phyloP scores from a whole-genome alignment of 2,797 vertebrate genomes.

The Hapalemur alaotrensis region DNA sequence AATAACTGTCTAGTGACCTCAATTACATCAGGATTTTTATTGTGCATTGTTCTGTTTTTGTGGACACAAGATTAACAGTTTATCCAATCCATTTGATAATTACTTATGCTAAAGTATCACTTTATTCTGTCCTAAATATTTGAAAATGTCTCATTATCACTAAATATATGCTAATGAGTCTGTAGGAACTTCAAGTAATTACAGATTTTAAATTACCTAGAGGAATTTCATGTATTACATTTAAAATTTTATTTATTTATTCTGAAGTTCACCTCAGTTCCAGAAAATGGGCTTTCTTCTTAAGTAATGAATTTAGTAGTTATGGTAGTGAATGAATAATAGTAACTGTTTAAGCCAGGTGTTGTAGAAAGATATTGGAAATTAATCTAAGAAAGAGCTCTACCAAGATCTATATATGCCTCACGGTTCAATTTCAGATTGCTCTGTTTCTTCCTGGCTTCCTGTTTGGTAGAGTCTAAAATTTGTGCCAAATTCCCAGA shows the following conservation, averaged over 20 bases:
- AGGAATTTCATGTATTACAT: background rate
- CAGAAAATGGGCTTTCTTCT: background rate
- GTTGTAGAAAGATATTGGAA: background rate
- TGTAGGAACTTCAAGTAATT: background rate
- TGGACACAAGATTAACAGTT: background rate
- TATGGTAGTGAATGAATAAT: background rate
- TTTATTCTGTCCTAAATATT: background rate
- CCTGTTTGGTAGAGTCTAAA: background rate
- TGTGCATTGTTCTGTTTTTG: background rate
- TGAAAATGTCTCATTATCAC: background rate
- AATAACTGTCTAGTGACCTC: background rate
- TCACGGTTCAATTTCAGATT: background rate
- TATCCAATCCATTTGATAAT: background rate
- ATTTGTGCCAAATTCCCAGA: background rate
- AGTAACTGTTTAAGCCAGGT: background rate
- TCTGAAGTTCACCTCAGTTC: background rate
- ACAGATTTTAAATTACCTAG: constrained; percentile 11
- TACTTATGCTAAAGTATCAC: background rate
- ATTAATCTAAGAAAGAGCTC: constrained; percentile 16
- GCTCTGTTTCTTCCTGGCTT: background rate
- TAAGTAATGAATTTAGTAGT: constrained; percentile 2
- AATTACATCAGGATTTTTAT: background rate
- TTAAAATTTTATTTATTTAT: constrained; percentile 18
- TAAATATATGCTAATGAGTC: background rate
- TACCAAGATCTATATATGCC: background rate